Evolutionary conservation across 53 echinoderm and acorn worm species (phyloP), one percentile per base, ranked within the genome.

Genomic region (Luidia sarsii): DNA sequence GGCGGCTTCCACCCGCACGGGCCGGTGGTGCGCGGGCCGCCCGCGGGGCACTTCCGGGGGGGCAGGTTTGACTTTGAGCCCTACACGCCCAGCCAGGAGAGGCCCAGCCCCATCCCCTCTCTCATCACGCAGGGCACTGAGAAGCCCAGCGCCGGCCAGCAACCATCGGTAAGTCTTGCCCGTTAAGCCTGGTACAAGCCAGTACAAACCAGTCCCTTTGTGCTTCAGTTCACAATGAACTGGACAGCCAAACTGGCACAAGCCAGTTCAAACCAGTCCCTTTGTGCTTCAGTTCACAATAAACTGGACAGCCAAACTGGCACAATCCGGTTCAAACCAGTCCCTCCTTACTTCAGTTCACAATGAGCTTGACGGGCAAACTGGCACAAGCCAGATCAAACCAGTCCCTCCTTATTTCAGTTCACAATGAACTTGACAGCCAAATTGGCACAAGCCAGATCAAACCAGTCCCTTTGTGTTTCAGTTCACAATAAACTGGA

Each of bases 61-160:
- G 77, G 77, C 15, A 43, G 77, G 25, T 77, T 77, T 23, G 77
- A 77, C 31, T 77, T 77, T 61, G 77, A 77, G 48, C 77, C 77
- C 45, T 77, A 77, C 32, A 36, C 20, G 38, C 77, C 77, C 20
- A 48, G 22, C 11, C 59, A 77, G 77, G 77, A 33, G 33, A 18
- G 33, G 1, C 77, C 77, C 14, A 60, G 31, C 33, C 15, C 13
- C 20, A 24, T 32, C 23, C 11, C 62, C 3, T 7, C 70, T 29
- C 8, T 33, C 15, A 69, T 46, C 3, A 31, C 33, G 23, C 77
- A 59, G 22, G 70, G 52, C n/a, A 7, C 31, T 11, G 77, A n/a
- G n/a, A 25, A 38, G 16, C 43, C 57, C 15, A 14, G 74, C 18
- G 38, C 57, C 25, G 41, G 39, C 57, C 56, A 74, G 64, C 35